Evolutionary conservation across 2,797 vertebrate genomes (phyloP), one percentile per base, ranked within the genome.

Genomic region (Rousettus madagascariensis): DNA sequence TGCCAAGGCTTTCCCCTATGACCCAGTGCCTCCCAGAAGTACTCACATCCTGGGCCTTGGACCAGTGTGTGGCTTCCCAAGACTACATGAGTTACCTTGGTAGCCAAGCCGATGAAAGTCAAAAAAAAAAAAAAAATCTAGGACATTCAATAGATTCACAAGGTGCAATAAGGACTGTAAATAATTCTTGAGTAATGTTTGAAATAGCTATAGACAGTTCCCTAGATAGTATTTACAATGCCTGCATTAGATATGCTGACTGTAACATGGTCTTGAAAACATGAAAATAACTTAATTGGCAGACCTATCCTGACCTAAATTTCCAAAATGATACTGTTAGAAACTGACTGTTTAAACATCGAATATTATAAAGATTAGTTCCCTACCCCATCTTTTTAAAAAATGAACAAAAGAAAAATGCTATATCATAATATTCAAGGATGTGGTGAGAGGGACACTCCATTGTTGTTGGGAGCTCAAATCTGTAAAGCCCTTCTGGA

Each of bases 181-280:
- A 57, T 38, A 75, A 85, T 75, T 96, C 30, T 65, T 61, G 59
- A 83, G 65, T 69, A 53, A 77, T 46, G 72, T 91, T 95, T 89
- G 82, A 91, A 77, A 72, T 46, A 72, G 79, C 51, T 53, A 90
- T 53, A 85, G 86, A 93, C 24, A 82, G 41, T 66, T 83, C 24
- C 69, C 82, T 30, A 51, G 82, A 61, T 11, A 61, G 26, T 53
- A 77, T 63, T 85, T 46, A 91, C 6, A 91, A 90, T 12, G 30
- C 28, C 43, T 89, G 41, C 33, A 72, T 61, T 28, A 53, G 19
- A 74, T 5, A 74, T 79, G 49, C 41, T 71, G 43, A 72, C 59
- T 89, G 4, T 89, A 80, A 91, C 49, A 87, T 5, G 11, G 30
- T 68, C 72, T 91, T 80, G 1, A 55, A 86, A 82, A 83, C 68